Evolutionary conservation across 2,888 invertebrate genomes (phyloP), one percentile per base, ranked within the genome.

Genomic region (Sylvicola fuscatus): DNA sequence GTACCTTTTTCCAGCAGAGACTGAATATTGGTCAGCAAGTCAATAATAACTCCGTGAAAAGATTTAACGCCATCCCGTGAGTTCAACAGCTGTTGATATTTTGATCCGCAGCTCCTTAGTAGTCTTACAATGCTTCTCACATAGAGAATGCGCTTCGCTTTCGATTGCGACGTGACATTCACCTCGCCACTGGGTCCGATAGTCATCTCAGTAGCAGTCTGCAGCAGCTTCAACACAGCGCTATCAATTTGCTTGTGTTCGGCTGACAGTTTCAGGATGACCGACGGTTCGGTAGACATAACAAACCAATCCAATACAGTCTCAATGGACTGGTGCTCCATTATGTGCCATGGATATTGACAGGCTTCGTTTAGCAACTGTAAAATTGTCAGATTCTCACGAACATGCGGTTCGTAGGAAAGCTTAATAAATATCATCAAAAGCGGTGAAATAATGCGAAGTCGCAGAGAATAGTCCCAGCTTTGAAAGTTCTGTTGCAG

Each of bases 301-400:
- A 79, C 66, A 44, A 76, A 73, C 79, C 80, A 80, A 50, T 75
- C 74, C 44, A 76, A 62, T 27, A 77, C 64, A 37, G 69, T 65
- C 47, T 77, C 72, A 45, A 72, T 69, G 26, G 66, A 62, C 14
- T 54, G 49, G 11, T 69, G 64, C 39, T 74, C 74, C 3, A 78
- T 56, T 28, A 68, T 50, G 40, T 68, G 60, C 79, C 79, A 79
- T 2, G 71, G 64, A 51, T 71, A 74, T 38, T 60, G 58, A 39
- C 70, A 66, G 3, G 72, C 66, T 41, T 73, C 69, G 28, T 64
- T 59, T 15, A 77, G 54, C 32, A 75, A 51, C 35, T 48, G 50
- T 36, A 50, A 49, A 7, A 52, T 53, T 37, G 51, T 51, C 7
- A 47, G 45, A 34, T 56, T 66, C 55, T 76, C 68, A 44, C 73